A percentile compares a stretch with the other conserved stretches of the same genome.
Conservation (phyloP, 2,113 vertebrate genomes). For the Marmota monax region DNA sequence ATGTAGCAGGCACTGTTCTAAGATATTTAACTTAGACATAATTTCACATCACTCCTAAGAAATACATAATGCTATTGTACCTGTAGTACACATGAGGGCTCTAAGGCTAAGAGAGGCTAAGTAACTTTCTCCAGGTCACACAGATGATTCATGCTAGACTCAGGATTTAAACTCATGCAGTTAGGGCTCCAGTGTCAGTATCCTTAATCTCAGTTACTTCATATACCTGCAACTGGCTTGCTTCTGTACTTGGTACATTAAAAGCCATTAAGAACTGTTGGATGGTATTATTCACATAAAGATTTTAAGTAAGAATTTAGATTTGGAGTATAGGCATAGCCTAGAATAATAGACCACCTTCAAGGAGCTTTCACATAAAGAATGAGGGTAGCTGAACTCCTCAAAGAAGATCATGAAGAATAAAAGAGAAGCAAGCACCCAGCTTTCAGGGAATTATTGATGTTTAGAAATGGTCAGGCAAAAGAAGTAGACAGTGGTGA, state of each 20-base stretch:
- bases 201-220: background rate
- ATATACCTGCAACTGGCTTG: background rate
- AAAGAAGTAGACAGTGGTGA: background rate
- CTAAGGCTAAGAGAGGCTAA: background rate
- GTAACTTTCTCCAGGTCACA: background rate
- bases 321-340: background rate
- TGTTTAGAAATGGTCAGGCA: background rate
- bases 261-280: background rate
- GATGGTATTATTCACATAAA: background rate
- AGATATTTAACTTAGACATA: conserved; percentile 5
- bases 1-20: background rate
- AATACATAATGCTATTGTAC: background rate
- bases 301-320: conserved; percentile 33
- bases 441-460: background rate
- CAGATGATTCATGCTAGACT: background rate
- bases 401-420: background rate
- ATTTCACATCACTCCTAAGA: background rate
- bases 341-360: background rate
- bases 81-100: background rate
- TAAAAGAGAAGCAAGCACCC: background rate
- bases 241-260: background rate
- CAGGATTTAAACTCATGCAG: background rate
- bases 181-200: background rate
- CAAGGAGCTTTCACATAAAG: background rate
- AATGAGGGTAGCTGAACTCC: background rate